Base-by-base conservation (phyloP, 2,797 vertebrate genomes). In the Eulemur albifrons region DNA sequence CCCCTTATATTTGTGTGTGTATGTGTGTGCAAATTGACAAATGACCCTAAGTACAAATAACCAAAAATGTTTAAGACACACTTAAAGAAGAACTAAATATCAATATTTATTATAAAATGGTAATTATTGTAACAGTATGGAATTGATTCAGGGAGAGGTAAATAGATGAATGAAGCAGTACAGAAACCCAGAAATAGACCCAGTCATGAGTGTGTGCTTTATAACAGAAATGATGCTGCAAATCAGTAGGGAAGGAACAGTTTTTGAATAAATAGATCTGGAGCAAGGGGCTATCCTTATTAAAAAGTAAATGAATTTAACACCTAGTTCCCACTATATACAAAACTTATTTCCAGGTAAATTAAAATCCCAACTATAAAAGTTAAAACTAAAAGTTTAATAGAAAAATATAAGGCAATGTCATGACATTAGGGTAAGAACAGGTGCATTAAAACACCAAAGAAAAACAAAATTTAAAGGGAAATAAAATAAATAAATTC, bases 351-450 rank as follows among this genome's bases (percentile, higher is more conserved):
- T 94, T 97, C 35, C 50, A 94, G 15, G 21, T 85, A 77, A 93
- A 88, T 73, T 93, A 88, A 92, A 96, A 96, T 61, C 9, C 43
- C 43, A 76, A 61, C 40, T 95, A 5, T 48, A 88, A 89, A 94
- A 87, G 48, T 76, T 75, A 52, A 93, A 82, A 90, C 20, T 43
- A 63, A 94, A 96, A 23, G 21, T 93, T 93, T 7, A 45, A 23
- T 27, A 69, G 21, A 82, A 94, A 72, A 89, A 32, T 79, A 73
- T 27, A 81, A 18, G 11, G 50, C 92, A 94, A 92, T 82, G 25
- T 48, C 67, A 90, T 75, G n/a, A 35, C 14, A 48, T 63, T 12
- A 23, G 18, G 11, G 25, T 92, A 77, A 8, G 4, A 79, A 77
- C 32, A 30, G 30, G 59, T 73, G 83, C 87, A 70, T 59, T 75